phyloP scores from a whole-genome alignment of 2,797 vertebrate genomes.

The Acanthopagrus latus region DNA sequence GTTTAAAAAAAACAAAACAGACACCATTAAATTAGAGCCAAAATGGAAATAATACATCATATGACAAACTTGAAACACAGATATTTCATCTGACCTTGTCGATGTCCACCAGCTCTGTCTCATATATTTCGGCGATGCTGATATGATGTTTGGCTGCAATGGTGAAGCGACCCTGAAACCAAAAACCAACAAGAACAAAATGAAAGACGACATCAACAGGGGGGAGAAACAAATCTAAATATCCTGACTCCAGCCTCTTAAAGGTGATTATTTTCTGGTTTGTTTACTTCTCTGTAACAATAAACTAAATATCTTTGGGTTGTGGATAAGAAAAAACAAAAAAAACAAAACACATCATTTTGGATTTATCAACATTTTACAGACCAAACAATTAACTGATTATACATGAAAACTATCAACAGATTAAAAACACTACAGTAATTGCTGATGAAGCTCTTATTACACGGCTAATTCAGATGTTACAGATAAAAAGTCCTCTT shows the following conservation, averaged over 20 bases:
- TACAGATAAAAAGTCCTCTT: neutral
- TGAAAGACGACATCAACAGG: accelerated
- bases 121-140: slow-evolving; percentile 93
- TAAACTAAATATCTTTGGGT: too few relatives aligned
- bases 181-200: neutral
- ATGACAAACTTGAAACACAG: neutral
- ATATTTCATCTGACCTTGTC: slow-evolving; percentile 87
- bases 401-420: too few relatives aligned
- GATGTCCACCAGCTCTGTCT: slow-evolving; percentile 93
- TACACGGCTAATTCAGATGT: too few relatives aligned
- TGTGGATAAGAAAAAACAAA: too few relatives aligned
- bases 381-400: too few relatives aligned
- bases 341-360: too few relatives aligned
- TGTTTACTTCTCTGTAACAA: too few relatives aligned
- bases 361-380: too few relatives aligned
- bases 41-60: neutral
- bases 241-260: too few relatives aligned
- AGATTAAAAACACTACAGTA: too few relatives aligned
- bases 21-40: neutral
- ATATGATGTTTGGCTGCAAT: slow-evolving; percentile 96
- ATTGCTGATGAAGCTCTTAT: too few relatives aligned
- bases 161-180: slow-evolving; percentile 91
- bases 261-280: too few relatives aligned
- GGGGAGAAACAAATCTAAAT: neutral
- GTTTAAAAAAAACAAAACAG: neutral